These are phyloP conservation scores for Agrypnia vestita DNA, from an alignment of 1,140 invertebrate genomes.

Conservation along the genomic window DNA sequence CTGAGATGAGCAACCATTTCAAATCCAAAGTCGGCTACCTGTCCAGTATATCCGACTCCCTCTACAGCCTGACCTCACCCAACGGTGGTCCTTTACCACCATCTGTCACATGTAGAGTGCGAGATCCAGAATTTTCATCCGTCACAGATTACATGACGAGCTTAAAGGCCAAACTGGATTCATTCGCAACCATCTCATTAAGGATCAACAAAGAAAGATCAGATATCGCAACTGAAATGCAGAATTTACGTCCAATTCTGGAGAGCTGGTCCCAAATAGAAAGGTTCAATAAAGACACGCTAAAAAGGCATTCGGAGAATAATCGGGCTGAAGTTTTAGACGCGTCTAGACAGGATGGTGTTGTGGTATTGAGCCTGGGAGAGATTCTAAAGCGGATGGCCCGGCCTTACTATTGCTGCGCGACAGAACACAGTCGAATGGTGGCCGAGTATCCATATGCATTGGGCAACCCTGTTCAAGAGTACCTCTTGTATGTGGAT, in stretches of 20 bases:
- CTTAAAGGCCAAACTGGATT: slow-evolving; percentile 78
- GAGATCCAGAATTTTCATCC: slow-evolving; percentile 78
- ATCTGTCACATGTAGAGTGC: not conserved
- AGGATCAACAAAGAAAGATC: slow-evolving; percentile 80
- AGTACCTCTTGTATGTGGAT: slow-evolving; percentile 82
- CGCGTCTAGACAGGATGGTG: slow-evolving; percentile 59
- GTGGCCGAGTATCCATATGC: slow-evolving; percentile 67
- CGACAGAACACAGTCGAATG: slow-evolving; percentile 66
- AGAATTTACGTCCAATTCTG: slow-evolving; percentile 75
- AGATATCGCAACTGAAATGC: slow-evolving; percentile 74
- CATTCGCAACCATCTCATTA: slow-evolving; percentile 79
- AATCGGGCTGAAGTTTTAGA: not conserved
- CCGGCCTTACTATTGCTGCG: slow-evolving; percentile 71
- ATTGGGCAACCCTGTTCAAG: slow-evolving; percentile 75
- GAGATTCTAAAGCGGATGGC: slow-evolving; percentile 71
- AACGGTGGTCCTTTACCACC: slow-evolving; percentile 52
- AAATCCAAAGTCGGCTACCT: slow-evolving; percentile 76
- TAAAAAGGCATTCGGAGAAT: slow-evolving; percentile 29
- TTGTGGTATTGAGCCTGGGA: slow-evolving; percentile 72
- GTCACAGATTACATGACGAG: slow-evolving; percentile 78
- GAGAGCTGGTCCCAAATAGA: slow-evolving; percentile 57
- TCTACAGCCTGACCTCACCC: slow-evolving; percentile 74
- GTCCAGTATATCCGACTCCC: slow-evolving; percentile 75
- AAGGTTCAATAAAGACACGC: slow-evolving; percentile 53
- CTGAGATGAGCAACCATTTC: slow-evolving; percentile 80